A percentile compares a stretch with the other conserved stretches of the same genome.
phyloP scores from a whole-genome alignment of 2,113 vertebrate species.

The Morone saxatilis region DNA sequence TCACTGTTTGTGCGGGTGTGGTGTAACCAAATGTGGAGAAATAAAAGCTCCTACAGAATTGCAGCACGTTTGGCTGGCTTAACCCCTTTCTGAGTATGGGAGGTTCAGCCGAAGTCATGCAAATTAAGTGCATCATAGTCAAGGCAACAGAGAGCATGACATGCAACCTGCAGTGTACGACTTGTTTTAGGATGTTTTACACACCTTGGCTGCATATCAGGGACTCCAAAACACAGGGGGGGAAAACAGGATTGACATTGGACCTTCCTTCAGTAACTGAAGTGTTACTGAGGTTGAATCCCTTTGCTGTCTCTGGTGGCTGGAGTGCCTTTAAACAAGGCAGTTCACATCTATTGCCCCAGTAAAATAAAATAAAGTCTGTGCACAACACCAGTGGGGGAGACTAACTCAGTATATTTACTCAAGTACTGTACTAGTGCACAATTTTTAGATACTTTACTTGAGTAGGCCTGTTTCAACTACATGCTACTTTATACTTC shows the following conservation, averaged over 20 bases:
- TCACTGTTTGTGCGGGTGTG: slow-evolving; percentile 58
- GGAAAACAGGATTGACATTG: no score
- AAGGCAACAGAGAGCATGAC: background rate
- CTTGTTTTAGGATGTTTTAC: background rate
- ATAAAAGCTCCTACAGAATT: background rate
- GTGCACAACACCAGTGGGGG: slow-evolving; percentile 32
- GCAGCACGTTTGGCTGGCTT: background rate
- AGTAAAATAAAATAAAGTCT: background rate
- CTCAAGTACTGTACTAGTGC: no score
- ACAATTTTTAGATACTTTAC: no score
- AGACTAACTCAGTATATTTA: no score
- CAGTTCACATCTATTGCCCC: no score
- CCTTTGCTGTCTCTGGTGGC: background rate
- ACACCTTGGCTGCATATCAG: background rate
- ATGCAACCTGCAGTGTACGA: background rate
- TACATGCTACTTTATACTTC: no score
- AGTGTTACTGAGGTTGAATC: background rate
- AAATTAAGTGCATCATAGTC: slow-evolving; percentile 29
- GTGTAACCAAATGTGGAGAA: slow-evolving; percentile 28
- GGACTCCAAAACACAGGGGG: no score
- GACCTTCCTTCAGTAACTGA: background rate
- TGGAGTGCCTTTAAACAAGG: background rate
- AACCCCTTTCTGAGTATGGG: background rate
- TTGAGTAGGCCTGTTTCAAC: no score
- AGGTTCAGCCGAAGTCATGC: slow-evolving; percentile 32